A percentile compares a stretch with the other conserved stretches of the same genome.
phyloP scores from a whole-genome alignment of 2,113 vertebrate species.

The Canis aureus region DNA sequence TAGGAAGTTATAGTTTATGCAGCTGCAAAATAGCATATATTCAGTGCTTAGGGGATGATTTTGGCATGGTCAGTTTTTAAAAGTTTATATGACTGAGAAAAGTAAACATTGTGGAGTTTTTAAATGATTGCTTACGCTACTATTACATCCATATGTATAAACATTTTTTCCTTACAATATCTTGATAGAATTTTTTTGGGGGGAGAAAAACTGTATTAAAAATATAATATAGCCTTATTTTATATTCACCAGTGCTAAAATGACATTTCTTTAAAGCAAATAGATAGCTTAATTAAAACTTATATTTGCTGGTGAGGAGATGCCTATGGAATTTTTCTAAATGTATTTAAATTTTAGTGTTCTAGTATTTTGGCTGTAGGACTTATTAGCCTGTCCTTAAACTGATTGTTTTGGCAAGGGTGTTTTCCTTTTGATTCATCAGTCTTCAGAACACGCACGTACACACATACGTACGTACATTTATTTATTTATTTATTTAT shows the following conservation, averaged over 20 bases:
- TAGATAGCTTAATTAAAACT: conserved; percentile 12
- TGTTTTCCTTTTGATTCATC: conserved; percentile 8
- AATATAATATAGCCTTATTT: conserved; percentile 2
- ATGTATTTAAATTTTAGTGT: conserved; percentile 43
- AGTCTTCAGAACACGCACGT: background rate
- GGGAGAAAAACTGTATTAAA: background rate
- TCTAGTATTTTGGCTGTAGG: background rate
- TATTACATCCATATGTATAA: background rate
- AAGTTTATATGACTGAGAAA: background rate
- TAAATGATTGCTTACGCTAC: background rate
- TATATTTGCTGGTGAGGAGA: background rate
- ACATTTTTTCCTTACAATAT: background rate
- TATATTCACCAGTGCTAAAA: background rate
- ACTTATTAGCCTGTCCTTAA: background rate
- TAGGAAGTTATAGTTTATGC: background rate
- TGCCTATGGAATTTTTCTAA: background rate
- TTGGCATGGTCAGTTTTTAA: background rate
- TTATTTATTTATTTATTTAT: too few species aligned
- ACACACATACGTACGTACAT: too few species aligned
- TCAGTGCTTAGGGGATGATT: background rate
- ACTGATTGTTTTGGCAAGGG: background rate
- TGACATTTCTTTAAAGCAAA: conserved; percentile 36
- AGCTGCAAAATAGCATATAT: background rate
- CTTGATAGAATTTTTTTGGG: background rate
- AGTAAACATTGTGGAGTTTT: background rate